Evolutionary conservation across 2,797 vertebrate genomes (phyloP).

Genomic region (Micromesistius poutassou): DNA sequence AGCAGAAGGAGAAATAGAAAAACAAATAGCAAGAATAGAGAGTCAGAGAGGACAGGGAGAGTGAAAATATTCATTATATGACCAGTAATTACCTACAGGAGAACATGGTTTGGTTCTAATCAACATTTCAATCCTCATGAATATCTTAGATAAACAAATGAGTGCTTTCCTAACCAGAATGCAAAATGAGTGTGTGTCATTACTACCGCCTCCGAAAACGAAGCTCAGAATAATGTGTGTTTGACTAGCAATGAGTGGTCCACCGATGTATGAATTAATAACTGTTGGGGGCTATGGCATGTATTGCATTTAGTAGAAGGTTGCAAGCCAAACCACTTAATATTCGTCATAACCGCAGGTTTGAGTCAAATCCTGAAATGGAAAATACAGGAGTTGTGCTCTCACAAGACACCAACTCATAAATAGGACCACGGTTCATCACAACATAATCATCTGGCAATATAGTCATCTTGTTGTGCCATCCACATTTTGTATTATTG

Average conservation of each 20-base stretch:
- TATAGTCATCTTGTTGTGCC: no score
- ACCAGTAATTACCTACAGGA: neutral
- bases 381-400: neutral
- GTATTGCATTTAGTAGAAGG: neutral
- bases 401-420: neutral
- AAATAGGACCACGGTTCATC: neutral
- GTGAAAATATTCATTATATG: neutral
- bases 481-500: neutral
- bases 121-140: constrained; percentile 26
- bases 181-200: neutral
- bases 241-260: neutral
- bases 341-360: neutral
- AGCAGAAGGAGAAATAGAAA: constrained; percentile 8
- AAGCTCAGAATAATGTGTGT: neutral
- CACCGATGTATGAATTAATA: neutral
- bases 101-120: constrained; percentile 30
- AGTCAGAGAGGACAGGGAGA: neutral
- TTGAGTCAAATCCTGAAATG: neutral
- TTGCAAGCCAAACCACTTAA: neutral
- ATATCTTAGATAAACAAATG: constrained; percentile 6
- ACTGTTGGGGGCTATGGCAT: neutral
- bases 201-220: constrained; percentile 4
- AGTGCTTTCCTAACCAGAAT: neutral
- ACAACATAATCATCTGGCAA: no score
- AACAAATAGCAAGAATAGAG: constrained; percentile 20